phyloP scores from a whole-genome alignment of 2,888 invertebrate species.

The Stegophylla sp. region DNA sequence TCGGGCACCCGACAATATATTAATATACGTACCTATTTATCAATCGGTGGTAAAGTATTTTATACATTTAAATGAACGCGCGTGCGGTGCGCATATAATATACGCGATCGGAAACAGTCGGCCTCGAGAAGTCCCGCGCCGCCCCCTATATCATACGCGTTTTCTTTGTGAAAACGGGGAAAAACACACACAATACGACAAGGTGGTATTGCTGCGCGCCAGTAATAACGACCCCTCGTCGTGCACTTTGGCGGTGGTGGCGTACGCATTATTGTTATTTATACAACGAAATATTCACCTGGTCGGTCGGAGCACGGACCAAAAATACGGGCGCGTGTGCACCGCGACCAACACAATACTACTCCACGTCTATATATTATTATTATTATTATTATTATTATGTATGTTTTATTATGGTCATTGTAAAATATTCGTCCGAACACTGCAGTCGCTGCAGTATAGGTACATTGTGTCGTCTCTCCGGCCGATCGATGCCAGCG shows the following conservation, averaged over 20 bases:
- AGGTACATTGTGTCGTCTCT: neutral
- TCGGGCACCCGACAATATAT: no score
- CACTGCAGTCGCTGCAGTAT: neutral
- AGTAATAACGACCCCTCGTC: neutral
- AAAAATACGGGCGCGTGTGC: neutral
- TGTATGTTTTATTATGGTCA: neutral
- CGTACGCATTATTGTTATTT: neutral
- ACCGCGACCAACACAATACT: neutral
- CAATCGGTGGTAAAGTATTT: no score
- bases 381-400: no score
- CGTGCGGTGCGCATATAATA: no score
- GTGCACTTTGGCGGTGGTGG: neutral
- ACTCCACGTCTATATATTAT: neutral
- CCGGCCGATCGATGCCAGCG: neutral
- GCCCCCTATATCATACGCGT: neutral
- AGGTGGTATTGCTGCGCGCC: neutral
- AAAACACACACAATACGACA: slow-evolving; percentile 13
- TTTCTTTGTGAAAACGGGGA: slow-evolving; percentile 28
- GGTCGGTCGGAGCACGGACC: slow-evolving; percentile 24
- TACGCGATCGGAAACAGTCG: no score
- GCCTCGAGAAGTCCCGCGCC: neutral
- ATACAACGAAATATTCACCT: slow-evolving; percentile 12
- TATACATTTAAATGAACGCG: no score
- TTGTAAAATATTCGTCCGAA: neutral
- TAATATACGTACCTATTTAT: no score